Evolutionary conservation across 2,113 vertebrate genomes (phyloP).

Genomic region (Ia io): DNA sequence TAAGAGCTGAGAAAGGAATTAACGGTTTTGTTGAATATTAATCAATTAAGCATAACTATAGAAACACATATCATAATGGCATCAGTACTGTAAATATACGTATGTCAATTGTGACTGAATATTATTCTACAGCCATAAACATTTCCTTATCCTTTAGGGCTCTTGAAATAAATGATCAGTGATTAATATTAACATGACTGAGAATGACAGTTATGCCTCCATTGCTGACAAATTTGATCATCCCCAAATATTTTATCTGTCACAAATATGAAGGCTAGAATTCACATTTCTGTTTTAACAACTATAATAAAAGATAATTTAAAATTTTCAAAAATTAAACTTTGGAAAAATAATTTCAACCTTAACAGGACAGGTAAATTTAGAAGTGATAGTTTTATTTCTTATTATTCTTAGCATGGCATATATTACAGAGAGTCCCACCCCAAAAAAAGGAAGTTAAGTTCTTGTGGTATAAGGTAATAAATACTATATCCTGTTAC

Average conservation of each 20-base stretch:
- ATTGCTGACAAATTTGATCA: background rate
- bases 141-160: background rate
- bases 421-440: background rate
- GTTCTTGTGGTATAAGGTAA: background rate
- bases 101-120: background rate
- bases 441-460: background rate
- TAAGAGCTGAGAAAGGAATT: background rate
- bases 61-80: background rate
- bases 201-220: background rate
- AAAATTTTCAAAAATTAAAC: constrained; percentile 20
- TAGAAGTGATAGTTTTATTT: background rate
- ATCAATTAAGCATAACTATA: background rate
- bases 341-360: background rate
- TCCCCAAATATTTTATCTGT: background rate
- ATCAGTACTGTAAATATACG: background rate
- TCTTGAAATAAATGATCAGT: background rate
- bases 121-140: background rate
- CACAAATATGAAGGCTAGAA: background rate
- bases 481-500: background rate
- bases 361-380: background rate
- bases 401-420: background rate
- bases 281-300: background rate
- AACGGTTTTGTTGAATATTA: background rate
- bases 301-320: background rate
- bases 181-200: background rate